Evolutionary conservation across 2,113 vertebrate species (phyloP).

Genomic region (Gavia stellata): DNA sequence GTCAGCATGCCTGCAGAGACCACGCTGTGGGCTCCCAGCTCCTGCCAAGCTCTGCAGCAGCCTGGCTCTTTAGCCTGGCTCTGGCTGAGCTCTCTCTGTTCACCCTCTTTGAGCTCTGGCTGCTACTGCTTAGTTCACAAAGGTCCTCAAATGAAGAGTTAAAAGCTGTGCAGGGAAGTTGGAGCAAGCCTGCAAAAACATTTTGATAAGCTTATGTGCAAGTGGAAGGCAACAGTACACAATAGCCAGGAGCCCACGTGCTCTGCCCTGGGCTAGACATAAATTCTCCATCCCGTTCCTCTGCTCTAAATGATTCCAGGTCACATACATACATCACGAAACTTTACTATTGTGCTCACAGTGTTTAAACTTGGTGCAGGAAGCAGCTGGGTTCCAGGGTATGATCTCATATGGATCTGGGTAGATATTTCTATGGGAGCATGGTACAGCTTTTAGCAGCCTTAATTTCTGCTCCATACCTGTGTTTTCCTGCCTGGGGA

Average conservation of each 20-base stretch:
- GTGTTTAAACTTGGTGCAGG: conserved; percentile 34
- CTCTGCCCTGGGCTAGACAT: conserved; percentile 45
- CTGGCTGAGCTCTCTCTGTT: background rate
- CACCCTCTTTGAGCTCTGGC: background rate
- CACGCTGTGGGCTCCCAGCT: background rate
- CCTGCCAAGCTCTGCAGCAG: background rate
- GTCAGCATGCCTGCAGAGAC: background rate
- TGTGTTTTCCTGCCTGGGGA: background rate
- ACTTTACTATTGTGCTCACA: background rate
- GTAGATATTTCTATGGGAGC: background rate
- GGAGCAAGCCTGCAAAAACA: conserved; percentile 32
- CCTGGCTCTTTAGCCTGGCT: background rate
- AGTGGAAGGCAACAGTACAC: conserved; percentile 13
- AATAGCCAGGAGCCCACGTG: conserved; percentile 7
- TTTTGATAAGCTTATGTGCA: conserved; percentile 24
- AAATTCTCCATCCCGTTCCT: background rate
- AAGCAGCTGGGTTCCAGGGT: conserved; percentile 38
- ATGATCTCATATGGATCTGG: conserved; percentile 16
- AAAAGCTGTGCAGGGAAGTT: background rate
- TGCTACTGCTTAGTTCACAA: background rate
- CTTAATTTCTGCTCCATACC: background rate
- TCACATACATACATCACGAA: conserved; percentile 30
- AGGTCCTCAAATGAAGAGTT: background rate
- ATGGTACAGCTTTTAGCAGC: background rate
- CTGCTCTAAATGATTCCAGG: conserved; percentile 50